Base-by-base conservation (phyloP, 2,797 vertebrate genomes). In the Gadopsis bispinosus region DNA sequence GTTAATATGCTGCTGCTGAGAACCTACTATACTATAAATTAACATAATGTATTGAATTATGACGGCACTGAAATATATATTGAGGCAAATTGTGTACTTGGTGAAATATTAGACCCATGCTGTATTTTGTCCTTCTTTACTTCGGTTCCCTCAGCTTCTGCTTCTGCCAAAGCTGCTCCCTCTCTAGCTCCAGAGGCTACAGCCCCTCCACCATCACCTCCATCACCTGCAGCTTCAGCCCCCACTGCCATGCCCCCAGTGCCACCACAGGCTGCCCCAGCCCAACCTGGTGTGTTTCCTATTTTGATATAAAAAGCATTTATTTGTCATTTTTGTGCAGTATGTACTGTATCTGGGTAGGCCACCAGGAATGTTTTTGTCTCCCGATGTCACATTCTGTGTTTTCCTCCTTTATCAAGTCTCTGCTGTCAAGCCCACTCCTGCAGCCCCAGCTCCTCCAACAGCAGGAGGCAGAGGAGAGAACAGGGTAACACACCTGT, bases 361-460 rank as follows among this genome's bases (percentile, higher is more conserved):
- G 3, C 13, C 73, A 31, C 13, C 14, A 56, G 3, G 31, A 59
- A 7, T 29, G 5, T 54, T 62, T 10, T 4, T 56, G 22, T 0
- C n/a, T 43, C 29, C 41, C 54, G 29, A 31, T 43, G 26, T 74
- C 3, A 59, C 33, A 6, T 41, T 14, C 29, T 50, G 9, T 54
- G 4, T 53, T 47, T 68, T 22, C 7, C 11, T 65, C 31, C 31
- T 74, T 53, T 3, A 0, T 76, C 59, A 88, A 98, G 97, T 97
- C 87, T 95, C 97, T 93, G 95, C 96, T 9, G 90, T 97, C 83
- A 97, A 97, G 83, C 94, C 96, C 11, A 79, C 93, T 43, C 85
- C 92, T 82, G 90, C 94, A 79, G 86, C 95, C 37, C 70, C 83
- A 0, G 69, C 91, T 79, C 48, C 87, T 54, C 88, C 79, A 58